phyloP scores from a whole-genome alignment of 1,140 invertebrate genomes.

The Stratiolaelaps scimitus region DNA sequence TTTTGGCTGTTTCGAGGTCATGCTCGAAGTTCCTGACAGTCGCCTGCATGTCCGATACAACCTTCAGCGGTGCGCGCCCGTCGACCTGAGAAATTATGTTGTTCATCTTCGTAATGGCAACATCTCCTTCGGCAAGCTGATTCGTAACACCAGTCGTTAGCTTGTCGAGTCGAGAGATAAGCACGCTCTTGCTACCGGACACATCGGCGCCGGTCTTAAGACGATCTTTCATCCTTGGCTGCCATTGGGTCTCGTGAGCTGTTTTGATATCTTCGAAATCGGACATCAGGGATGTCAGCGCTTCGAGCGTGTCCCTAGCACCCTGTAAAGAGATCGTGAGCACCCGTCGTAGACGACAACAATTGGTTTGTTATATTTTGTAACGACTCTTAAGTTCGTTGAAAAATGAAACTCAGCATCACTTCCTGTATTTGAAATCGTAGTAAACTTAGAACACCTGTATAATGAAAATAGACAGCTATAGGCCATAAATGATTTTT shows the following conservation, averaged over 20 bases:
- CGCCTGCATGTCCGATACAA: constrained; percentile 28
- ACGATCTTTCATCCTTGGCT: constrained; percentile 24
- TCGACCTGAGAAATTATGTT: constrained; percentile 15
- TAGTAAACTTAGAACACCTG: too few species aligned
- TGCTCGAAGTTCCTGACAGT: constrained; percentile 27
- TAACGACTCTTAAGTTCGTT: too few species aligned
- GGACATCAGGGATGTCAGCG: constrained; percentile 21
- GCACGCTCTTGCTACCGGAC: constrained; percentile 17
- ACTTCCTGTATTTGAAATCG: too few species aligned
- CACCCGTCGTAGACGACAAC: too few species aligned
- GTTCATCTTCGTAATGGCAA: constrained; percentile 14
- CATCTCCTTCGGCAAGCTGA: constrained; percentile 20
- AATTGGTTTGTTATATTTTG: too few species aligned
- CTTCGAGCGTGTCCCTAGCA: constrained; percentile 11
- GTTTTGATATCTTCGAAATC: constrained; percentile 15
- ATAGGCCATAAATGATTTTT: not conserved
- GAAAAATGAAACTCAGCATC: too few species aligned
- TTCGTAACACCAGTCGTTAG: constrained; percentile 26
- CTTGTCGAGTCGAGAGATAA: constrained; percentile 28
- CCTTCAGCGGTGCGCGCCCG: not conserved
- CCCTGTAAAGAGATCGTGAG: not conserved
- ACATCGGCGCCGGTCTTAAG: constrained; percentile 14
- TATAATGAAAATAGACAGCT: not conserved
- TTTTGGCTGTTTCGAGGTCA: constrained; percentile 23
- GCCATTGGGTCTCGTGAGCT: constrained; percentile 9